Evolutionary conservation across 2,888 invertebrate species (phyloP).

Genomic region (Tetanocera ferruginea): DNA sequence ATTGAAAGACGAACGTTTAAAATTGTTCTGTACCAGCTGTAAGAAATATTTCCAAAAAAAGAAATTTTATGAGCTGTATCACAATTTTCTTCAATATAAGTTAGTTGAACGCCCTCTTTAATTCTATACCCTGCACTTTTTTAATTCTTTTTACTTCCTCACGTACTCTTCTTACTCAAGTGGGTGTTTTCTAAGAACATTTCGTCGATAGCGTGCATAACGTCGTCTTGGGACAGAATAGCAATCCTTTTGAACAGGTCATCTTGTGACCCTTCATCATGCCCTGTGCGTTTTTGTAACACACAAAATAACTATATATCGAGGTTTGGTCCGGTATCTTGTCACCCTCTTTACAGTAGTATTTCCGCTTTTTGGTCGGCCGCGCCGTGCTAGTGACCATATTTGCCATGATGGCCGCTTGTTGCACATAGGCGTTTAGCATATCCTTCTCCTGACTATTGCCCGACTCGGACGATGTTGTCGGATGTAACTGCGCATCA

Average conservation of each 20-base stretch:
- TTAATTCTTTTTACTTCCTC: not conserved
- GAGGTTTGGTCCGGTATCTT: constrained; percentile 71
- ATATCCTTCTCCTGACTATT: constrained; percentile 53
- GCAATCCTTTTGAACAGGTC: constrained; percentile 69
- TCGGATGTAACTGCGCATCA: constrained; percentile 7
- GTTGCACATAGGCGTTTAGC: constrained; percentile 53
- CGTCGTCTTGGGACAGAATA: constrained; percentile 70
- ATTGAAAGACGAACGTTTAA: too few species aligned
- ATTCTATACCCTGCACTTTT: not conserved
- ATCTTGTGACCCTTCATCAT: constrained; percentile 70
- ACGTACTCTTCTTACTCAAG: not conserved
- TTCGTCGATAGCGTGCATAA: constrained; percentile 69
- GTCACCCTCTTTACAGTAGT: constrained; percentile 70
- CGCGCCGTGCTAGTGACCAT: constrained; percentile 24
- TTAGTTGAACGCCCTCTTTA: not conserved
- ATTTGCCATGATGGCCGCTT: constrained; percentile 45
- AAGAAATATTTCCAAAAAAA: too few species aligned
- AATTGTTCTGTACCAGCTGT: too few species aligned
- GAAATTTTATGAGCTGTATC: too few species aligned
- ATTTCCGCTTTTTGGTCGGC: constrained; percentile 61
- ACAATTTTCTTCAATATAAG: not conserved
- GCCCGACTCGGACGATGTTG: constrained; percentile 16
- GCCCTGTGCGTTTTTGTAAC: constrained; percentile 67
- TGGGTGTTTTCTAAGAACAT: constrained; percentile 56
- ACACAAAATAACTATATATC: constrained; percentile 70